Base-by-base conservation (phyloP, 2,797 vertebrate species). In the Acanthiza pusilla region DNA sequence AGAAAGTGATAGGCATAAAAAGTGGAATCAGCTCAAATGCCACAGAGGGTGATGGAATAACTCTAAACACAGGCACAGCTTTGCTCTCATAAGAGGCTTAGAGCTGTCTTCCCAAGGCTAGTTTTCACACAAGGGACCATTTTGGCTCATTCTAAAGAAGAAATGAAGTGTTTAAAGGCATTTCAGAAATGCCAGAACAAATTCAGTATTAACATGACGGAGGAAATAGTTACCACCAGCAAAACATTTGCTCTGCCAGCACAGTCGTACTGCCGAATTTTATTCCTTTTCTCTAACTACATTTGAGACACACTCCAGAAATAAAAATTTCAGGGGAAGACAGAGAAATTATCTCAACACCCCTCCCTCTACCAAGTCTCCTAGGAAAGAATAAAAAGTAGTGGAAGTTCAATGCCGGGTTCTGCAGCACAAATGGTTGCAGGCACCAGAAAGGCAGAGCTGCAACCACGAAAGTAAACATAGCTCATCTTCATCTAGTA, bases 1-100 rank as follows among this genome's bases (percentile, higher is more conserved):
- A 95, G 88, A 92, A 85, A 54, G 80, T 74, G 91, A 91, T 73
- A 95, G 90, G 93, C 94, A 93, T 78, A 51, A 70, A 91, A 78
- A 91, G 40, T 75, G 23, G 54, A 74, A 92, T 83, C 77, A 47
- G 26, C 75, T 96, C 63, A 72, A 88, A 80, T 92, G 62, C 94
- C 84, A 72, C 36, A 62, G 87, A 96, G 72, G 63, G 80, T 92
- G 95, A 89, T 84, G 57, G 66, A 95, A 80, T 78, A 50, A 89
- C 9, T 60, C 53, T 87, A 88, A 97, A 91, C 51, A 50, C 71
- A 70, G 80, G 62, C 47, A 67, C 29, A 71, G 55, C 51, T 93
- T 88, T 92, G 36, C 75, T 72, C 45, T 75, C 2, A 0, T 85
- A 90, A 92, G 58, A 85, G 62, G 66, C 82, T 91, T 85, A 93